Evolutionary conservation across 2,888 invertebrate genomes (phyloP), one percentile per base, ranked within the genome.

Genomic region (Melangyna quadrimaculata): DNA sequence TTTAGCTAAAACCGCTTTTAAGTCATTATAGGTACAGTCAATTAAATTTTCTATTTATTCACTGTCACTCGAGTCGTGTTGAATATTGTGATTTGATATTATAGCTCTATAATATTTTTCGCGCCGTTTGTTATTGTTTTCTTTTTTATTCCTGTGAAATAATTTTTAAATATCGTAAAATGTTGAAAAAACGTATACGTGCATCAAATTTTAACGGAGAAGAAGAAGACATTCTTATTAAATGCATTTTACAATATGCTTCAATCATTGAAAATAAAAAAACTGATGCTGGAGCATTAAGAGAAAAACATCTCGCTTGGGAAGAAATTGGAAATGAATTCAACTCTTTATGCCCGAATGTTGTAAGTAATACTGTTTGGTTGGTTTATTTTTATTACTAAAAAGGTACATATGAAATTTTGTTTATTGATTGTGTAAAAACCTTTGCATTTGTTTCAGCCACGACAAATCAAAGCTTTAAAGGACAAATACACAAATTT

Each of bases 401-500:
- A 1, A 12, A 12, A 37, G 1, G 8, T 8, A 8, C 32, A 37
- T 4, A 14, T 37, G 12, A 17, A 22, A 22, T 5, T 12, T 19
- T 17, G 4, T 29, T 9, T 2, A n/a, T 40, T 43, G 17, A 17
- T 17, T 9, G 22, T 14, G 8, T 22, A 7, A n/a, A n/a, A n/a
- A n/a, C n/a, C n/a, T n/a, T n/a, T 19, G 12, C 0, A 32, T 10
- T 59, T 6, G 3, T 59, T 37, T 8, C 22, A 59, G 59, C 3
- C 8, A 12, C 59, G 59, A 59, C 69, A 80, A 27, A 63, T 63
- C 63, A 75, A 80, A 45, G 14, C 17, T 12, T n/a, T 75, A 6
- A 53, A 43, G 37, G 55, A 70, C n/a, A 70, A 70, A 70, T 71
- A 71, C 24, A 71, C 59, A 45, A 71, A 71, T 3, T 10, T 57